phyloP scores from a whole-genome alignment of 2,797 vertebrate genomes.

The Discoglossus pictus region DNA sequence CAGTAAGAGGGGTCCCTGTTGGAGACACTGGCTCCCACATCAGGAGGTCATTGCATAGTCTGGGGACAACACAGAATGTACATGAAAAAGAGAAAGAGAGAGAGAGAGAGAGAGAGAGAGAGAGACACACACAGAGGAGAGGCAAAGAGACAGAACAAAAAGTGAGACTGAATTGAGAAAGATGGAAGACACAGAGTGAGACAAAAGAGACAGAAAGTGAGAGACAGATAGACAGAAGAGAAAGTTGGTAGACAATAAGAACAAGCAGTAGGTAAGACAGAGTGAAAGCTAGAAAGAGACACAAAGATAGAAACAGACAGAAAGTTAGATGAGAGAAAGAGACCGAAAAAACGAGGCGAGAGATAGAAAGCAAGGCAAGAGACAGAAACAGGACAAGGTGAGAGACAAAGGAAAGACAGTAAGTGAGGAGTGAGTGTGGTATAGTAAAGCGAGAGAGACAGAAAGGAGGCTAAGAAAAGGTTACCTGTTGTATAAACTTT shows the following conservation, averaged over 20 bases:
- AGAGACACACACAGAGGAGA: neutral
- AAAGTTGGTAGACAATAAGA: no score
- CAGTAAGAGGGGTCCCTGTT: neutral
- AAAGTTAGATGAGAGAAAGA: no score
- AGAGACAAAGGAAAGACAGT: neutral
- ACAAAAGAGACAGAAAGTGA: no score
- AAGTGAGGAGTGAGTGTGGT: neutral
- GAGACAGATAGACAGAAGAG: no score
- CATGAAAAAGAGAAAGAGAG: accelerated
- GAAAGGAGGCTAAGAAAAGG: neutral
- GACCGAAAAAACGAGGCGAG: no score
- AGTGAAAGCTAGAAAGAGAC: no score
- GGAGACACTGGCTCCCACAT: constrained; percentile 83
- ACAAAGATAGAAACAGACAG: no score
- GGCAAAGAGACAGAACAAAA: neutral
- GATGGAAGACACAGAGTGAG: no score
- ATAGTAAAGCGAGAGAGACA: neutral
- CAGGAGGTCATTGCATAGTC: constrained; percentile 91
- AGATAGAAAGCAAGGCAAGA: neutral
- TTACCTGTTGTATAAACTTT: constrained; percentile 90
- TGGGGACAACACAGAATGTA: constrained; percentile 46
- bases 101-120: neutral
- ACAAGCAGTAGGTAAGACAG: no score
- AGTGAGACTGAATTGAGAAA: neutral
- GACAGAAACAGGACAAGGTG: neutral